Base-by-base conservation (phyloP, 2,888 invertebrate species). In the Germaria angustata region DNA sequence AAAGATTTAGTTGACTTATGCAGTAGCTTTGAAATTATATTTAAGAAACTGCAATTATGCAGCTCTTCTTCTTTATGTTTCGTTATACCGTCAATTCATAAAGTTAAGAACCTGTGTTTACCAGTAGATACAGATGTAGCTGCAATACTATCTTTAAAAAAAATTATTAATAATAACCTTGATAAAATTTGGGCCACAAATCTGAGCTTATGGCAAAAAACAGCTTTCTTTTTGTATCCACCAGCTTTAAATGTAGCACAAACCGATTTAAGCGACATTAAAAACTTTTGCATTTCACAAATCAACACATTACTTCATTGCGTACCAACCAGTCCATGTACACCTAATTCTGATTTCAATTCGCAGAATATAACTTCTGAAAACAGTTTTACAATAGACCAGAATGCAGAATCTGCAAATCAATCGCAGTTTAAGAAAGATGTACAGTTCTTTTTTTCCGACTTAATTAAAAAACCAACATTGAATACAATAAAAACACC, bases 171-270 rank as follows among this genome's bases (percentile, higher is more conserved):
- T 51, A 49, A 34, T 11, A 68, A 76, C 9, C 8, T 78, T 11
- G 66, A 79, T 28, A 36, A 75, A 39, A 75, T 77, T 46, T 84
- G 80, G 82, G 7, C 44, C 28, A 20, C 20, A 49, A 76, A 80
- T 32, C 15, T 80, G 24, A 73, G 63, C 65, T 63, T 83, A 68
- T 76, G 82, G 79, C 79, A 83, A 36, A 83, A 76, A 39, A 57
- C 68, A 46, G 77, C 20, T 55, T 80, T 20, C n/a, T n/a, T 73
- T 71, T 69, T 81, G 17, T 84, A 41, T 72, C 79, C 75, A 34
- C 80, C 72, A 51, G 77, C 77, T 77, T 36, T 28, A 36, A 71
- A 41, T 59, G 68, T 78, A 24, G 72, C 76, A 55, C 51, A 7
- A 68, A 44, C 46, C 28, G 77, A 84, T n/a, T 34, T 77, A 22